These are phyloP conservation scores for Apis florea DNA, from an alignment of 1,140 invertebrate genomes.

Conservation along the genomic window DNA sequence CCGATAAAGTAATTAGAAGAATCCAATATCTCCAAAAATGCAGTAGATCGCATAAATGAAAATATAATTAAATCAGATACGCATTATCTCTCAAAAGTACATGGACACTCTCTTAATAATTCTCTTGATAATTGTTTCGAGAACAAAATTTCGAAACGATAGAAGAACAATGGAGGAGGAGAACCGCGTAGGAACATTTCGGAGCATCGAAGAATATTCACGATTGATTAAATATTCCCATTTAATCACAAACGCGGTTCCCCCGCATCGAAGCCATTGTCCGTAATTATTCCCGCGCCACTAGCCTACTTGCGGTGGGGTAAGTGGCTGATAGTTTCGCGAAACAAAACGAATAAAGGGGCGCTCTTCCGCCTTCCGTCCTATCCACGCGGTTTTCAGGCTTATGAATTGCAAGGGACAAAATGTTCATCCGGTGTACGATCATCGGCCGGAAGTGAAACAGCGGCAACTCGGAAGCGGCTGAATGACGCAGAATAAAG, in stretches of 20 bases:
- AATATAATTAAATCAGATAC: no score
- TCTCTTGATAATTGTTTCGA: no score
- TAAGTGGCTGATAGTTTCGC: slow-evolving; percentile 48
- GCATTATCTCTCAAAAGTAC: no score
- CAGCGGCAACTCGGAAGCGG: slow-evolving; percentile 42
- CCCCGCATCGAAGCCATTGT: slow-evolving; percentile 21
- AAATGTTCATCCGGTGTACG: slow-evolving; percentile 49
- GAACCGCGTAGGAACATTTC: no score
- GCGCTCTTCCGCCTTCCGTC: slow-evolving; percentile 19
- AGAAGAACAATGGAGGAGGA: no score
- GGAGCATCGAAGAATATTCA: not conserved
- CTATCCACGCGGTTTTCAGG: slow-evolving; percentile 16
- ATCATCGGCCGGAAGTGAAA: slow-evolving; percentile 51
- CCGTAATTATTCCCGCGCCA: slow-evolving; percentile 29
- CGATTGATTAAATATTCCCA: not conserved
- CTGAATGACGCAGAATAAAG: slow-evolving; percentile 46
- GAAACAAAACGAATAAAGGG: slow-evolving; percentile 39
- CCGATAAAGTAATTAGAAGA: no score
- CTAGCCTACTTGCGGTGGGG: slow-evolving; percentile 28
- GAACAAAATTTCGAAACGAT: no score
- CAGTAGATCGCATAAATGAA: no score
- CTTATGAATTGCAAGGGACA: slow-evolving; percentile 46
- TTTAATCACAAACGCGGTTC: not conserved
- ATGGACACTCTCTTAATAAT: no score
- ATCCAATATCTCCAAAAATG: no score